phyloP scores from a whole-genome alignment of 2,797 vertebrate species.

The Eurystomus glaucurus region DNA sequence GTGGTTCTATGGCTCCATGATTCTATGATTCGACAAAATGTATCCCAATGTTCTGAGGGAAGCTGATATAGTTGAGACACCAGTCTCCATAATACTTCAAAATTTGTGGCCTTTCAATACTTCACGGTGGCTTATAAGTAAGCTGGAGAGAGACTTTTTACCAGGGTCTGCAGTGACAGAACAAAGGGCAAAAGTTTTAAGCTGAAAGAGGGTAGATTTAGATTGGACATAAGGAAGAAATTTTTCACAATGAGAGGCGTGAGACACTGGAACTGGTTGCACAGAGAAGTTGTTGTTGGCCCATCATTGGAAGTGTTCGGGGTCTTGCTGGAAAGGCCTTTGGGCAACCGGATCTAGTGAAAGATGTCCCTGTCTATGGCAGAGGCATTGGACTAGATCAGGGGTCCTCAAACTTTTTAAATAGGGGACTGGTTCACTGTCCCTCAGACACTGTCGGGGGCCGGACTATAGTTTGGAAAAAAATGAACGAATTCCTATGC shows the following conservation, averaged over 20 bases:
- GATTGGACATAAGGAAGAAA: background rate
- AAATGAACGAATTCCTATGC: no score
- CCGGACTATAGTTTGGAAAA: no score
- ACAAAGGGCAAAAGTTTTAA: background rate
- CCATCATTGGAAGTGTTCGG: background rate
- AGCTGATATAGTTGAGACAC: background rate
- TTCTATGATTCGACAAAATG: rapidly evolving
- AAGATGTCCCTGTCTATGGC: background rate
- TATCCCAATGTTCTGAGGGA: background rate
- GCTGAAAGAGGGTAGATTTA: background rate
- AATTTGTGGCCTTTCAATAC: rapidly evolving
- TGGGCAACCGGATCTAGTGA: background rate
- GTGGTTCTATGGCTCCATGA: no score
- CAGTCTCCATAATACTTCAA: background rate
- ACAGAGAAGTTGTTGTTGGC: background rate
- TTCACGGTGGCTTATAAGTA: background rate
- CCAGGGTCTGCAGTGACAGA: background rate
- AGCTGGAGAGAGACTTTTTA: background rate
- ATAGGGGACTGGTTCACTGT: no score
- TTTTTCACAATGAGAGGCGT: background rate
- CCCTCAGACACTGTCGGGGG: no score
- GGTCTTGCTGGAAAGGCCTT: background rate
- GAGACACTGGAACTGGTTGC: background rate
- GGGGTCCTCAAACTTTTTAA: no score
- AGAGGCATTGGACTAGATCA: no score